Base-by-base conservation (phyloP, 2,888 invertebrate species). In the Clanis bilineata region DNA sequence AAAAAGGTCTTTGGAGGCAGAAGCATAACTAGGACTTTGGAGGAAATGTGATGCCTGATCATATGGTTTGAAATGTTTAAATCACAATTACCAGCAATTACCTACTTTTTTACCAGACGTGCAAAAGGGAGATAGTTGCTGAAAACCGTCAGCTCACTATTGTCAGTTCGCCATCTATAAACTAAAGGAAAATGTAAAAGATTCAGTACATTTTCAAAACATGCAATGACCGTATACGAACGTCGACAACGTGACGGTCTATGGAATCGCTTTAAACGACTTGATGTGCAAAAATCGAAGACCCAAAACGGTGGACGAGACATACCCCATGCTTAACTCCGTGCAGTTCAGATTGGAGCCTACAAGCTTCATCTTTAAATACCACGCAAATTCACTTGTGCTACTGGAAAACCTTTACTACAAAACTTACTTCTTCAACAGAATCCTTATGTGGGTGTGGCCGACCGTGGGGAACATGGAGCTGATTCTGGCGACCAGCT, bases 401-500 rank as follows among this genome's bases (percentile, higher is more conserved):
- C 51, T 32, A 18, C 2, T 5, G 22, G 22, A 91, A 89, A 76
- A 68, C 62, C 67, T 65, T 61, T 65, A 73, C 44, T 28, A 39
- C 5, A 12, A n/a, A 18, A 93, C 96, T 96, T 94, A 98, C 98
- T 97, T 97, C 86, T 97, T 97, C 58, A 98, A 86, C 68, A 98
- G 92, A 69, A 97, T 93, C 74, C 96, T 95, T 78, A 98, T 97
- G 79, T 97, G 97, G 25, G 96, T 96, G 76, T 98, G 97, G 63
- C 96, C 95, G 58, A 97, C 98, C 6, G 98, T 98, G 1, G 98
- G 98, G 82, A 98, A 98, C 95, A 97, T 96, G 51, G 96, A 95
- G 74, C 96, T 95, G 71, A 97, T 96, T 86, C 96, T 97, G 43
- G 95, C 93, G 12, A 97, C 96, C 61, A 96, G 93, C 6, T 95